Evolutionary conservation across 2,113 vertebrate genomes (phyloP).

Genomic region (Hydrolagus affinis): DNA sequence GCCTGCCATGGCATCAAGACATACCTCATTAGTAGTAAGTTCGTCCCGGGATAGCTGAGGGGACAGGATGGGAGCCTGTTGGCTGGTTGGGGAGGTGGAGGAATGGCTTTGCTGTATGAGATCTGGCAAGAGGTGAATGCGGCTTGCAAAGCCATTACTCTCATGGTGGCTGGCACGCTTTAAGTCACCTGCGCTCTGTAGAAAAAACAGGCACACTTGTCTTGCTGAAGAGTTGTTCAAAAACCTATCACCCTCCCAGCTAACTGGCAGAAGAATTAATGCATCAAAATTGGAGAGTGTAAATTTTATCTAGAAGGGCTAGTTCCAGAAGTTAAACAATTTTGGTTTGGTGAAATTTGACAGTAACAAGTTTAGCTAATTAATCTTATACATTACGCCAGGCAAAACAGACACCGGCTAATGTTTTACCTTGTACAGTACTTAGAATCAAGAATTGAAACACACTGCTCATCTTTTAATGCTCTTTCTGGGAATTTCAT

Average conservation of each 20-base stretch:
- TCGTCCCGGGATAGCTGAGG: constrained; percentile 94
- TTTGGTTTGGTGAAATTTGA: constrained; percentile 25
- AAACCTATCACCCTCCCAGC: constrained; percentile 34
- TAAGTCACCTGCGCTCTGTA: constrained; percentile 97
- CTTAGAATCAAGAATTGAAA: neutral
- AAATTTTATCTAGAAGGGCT: constrained; percentile 13
- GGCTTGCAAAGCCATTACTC: constrained; percentile 91
- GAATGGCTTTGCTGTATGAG: constrained; percentile 99
- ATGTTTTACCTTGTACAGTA: neutral
- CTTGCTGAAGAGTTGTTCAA: constrained; percentile 75
- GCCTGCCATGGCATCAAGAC: constrained; percentile 71
- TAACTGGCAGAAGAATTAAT: constrained; percentile 31
- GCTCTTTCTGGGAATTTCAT: neutral
- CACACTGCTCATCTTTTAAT: neutral
- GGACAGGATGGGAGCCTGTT: constrained; percentile 92
- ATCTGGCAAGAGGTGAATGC: constrained; percentile 98
- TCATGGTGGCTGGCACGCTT: constrained; percentile 84
- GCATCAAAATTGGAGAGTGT: constrained; percentile 21
- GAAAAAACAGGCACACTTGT: constrained; percentile 96
- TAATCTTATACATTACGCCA: constrained; percentile 10
- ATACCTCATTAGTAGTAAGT: constrained; percentile 91
- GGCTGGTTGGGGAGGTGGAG: constrained; percentile 89
- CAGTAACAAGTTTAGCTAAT: constrained; percentile 10
- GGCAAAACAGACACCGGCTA: neutral
- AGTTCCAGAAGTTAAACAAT: constrained; percentile 7